phyloP scores from a whole-genome alignment of 1,140 invertebrate genomes.

The Drosophila guanche region DNA sequence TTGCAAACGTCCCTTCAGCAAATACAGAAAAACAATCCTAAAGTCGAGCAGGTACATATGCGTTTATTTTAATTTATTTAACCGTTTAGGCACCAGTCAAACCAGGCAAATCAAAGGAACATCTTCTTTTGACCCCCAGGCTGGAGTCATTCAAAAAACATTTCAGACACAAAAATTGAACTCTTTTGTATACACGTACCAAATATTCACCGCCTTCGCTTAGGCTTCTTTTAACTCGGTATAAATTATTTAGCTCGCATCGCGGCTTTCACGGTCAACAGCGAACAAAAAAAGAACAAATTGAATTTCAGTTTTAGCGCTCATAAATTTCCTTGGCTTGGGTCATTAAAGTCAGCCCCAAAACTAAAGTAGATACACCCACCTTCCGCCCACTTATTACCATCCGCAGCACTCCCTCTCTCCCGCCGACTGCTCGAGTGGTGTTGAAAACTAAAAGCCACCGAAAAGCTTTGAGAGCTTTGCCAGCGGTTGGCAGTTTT shows the following conservation, averaged over 20 bases:
- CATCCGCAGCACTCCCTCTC: not conserved
- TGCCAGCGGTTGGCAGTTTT: constrained; percentile 53
- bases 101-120: too few relatives aligned
- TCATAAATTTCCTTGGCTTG: constrained; percentile 70
- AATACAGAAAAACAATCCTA: too few relatives aligned
- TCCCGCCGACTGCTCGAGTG: constrained; percentile 2
- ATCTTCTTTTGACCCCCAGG: too few relatives aligned
- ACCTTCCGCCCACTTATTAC: constrained; percentile 1
- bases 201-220: not conserved
- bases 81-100: too few relatives aligned
- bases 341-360: constrained; percentile 67
- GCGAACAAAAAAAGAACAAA: constrained; percentile 49
- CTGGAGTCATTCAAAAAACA: too few relatives aligned
- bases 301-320: constrained; percentile 73
- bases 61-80: too few relatives aligned
- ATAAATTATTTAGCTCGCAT: constrained; percentile 38
- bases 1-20: too few relatives aligned
- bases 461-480: constrained; percentile 49
- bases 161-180: too few relatives aligned
- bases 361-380: constrained; percentile 57
- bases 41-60: too few relatives aligned
- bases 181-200: not conserved
- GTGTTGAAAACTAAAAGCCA: constrained; percentile 61
- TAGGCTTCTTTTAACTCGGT: constrained; percentile 16
- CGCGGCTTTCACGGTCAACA: constrained; percentile 47